Base-by-base conservation (phyloP, 1,140 invertebrate species). In the Neuroterus valhalla region DNA sequence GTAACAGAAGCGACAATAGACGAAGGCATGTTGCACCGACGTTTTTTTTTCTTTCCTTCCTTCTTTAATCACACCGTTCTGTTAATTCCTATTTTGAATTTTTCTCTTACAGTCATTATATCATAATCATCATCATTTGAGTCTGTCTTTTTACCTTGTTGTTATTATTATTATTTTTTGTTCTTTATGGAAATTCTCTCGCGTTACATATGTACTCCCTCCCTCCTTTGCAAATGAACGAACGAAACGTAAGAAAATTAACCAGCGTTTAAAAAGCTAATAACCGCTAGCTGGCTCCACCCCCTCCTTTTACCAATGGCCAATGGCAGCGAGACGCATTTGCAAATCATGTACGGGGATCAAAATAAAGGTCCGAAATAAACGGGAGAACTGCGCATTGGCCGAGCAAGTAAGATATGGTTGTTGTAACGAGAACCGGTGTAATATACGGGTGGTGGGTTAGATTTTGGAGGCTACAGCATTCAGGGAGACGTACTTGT, bases 201-300 rank as follows among this genome's bases (percentile, higher is more conserved):
- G 73, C 78, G 75, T 76, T 78, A 70, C 72, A 76, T 72, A 74
- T 74, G 67, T 76, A 70, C 66, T 74, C 71, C 71, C 71, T 78
- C 76, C 71, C 74, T 79, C 6, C 12, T 73, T 74, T 81, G 78
- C 76, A 80, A 80, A 84, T 81, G 81, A 87, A 84, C 85, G 81
- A 84, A 86, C 82, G 83, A 78, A 83, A 78, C 72, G 77, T 67
- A 80, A 79, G 79, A 82, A 82, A 81, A 81, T 81, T 85, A 85
- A 85, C 82, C 84, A 87, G 82, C 85, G 84, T 85, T 84, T 78
- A 77, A 78, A 81, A 82, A 83, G 77, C 82, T 86, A 88, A 87
- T 84, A 86, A 89, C 88, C 89, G 88, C 86, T 88, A 89, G 88
- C 89, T 89, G 89, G 89, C 89, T 90, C 88, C 87, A 90, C 85